Base-by-base conservation (phyloP, 1,140 invertebrate species). In the Pseudomyrmex flavicornis region DNA sequence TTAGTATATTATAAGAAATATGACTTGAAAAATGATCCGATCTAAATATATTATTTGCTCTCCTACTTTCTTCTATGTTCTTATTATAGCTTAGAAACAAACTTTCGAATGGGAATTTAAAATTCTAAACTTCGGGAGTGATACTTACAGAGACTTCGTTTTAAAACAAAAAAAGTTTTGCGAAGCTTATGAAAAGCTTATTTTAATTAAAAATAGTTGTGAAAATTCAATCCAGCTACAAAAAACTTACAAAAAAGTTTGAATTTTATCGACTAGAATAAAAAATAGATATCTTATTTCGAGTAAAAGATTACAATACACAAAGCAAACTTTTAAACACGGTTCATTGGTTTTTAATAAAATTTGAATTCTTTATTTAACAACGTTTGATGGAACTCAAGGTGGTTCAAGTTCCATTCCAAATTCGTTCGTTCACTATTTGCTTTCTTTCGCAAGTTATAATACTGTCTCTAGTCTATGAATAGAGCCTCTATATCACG, bases 391-490 rank as follows among this genome's bases (percentile, higher is more conserved):
- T 12, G 8, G 1, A 48, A 50, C 12, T 15, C 12, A 48, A 59
- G 48, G 15, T 17, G 46, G 59, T 13, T 35, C 61, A 15, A 59
- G 15, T 80, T 59, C 63, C 59, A 7, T 69, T 26, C 22, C 52
- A 65, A 59, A 77, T 82, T 76, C 22, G 56, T 61, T 77, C 77
- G 58, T 66, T 58, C 48, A 52, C 63, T 10, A 26, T 73, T 70
- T 68, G 7, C 85, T 85, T 79, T 22, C 46, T 69, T 82, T 73
- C 66, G 50, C 48, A 86, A 3, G 17, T 69, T 62, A 46, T 73
- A 62, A 20, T 35, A 22, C 56, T 58, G 61, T 12, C 35, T 77
- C 68, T 88, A 88, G 72, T 83, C 68, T 74, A 88, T 20, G 83
- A 73, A 82, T 88, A 88, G 61, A 44, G 9, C 76, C 59, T 59